Evolutionary conservation across 2,888 invertebrate species (phyloP).

Genomic region (Eueremaeus valkanovi): DNA sequence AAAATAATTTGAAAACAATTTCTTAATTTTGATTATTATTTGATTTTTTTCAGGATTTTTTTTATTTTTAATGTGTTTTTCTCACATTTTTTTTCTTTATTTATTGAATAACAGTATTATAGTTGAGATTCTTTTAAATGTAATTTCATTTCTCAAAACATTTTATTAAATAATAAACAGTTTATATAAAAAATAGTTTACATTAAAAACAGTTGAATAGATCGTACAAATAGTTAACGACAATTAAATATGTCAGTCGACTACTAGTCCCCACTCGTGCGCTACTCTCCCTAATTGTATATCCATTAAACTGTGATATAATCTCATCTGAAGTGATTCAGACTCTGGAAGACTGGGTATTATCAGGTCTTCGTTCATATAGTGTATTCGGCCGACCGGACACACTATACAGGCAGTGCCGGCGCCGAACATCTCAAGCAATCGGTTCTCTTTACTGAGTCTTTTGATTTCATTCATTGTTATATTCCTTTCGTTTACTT

Average conservation of each 20-base stretch:
- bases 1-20: not conserved
- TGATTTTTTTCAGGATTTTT: too few relatives aligned
- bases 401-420: slow-evolving; percentile 95
- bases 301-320: slow-evolving; percentile 71
- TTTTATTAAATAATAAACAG: too few relatives aligned
- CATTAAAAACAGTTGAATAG: too few relatives aligned
- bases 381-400: slow-evolving; percentile 81
- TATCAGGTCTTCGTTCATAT: slow-evolving; percentile 58
- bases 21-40: too few relatives aligned
- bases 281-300: slow-evolving; percentile 72
- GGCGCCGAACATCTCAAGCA: slow-evolving; percentile 94
- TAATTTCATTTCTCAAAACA: too few relatives aligned
- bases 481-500: slow-evolving; percentile 71
- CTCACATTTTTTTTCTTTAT: too few relatives aligned
- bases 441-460: slow-evolving; percentile 72
- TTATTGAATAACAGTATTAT: not conserved
- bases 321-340: slow-evolving; percentile 67
- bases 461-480: slow-evolving; percentile 77
- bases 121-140: not conserved
- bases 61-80: too few relatives aligned
- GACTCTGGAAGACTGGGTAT: slow-evolving; percentile 61
- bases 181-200: too few relatives aligned
- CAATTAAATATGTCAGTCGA: slow-evolving; percentile 55
- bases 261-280: slow-evolving; percentile 71
- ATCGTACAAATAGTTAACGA: too few relatives aligned